phyloP scores from a whole-genome alignment of 53 echinoderm and acorn worm species.

The Crossaster papposus region DNA sequence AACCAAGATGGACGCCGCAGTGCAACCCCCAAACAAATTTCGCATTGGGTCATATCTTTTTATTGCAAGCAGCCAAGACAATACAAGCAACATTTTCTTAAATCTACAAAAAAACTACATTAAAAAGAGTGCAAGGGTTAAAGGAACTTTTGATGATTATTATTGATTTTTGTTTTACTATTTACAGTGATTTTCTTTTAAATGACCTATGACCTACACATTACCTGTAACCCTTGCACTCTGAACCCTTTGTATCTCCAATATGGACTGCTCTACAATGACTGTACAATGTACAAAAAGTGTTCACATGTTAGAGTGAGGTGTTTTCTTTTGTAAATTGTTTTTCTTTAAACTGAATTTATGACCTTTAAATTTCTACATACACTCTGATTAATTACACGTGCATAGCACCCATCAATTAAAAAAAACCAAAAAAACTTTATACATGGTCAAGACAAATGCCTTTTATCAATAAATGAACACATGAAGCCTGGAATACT shows the following conservation, averaged over 20 bases:
- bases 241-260: constrained; percentile 58
- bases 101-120: constrained; percentile 50
- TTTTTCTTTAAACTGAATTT: constrained; percentile 52
- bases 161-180: constrained; percentile 48
- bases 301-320: constrained; percentile 58
- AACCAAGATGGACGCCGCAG: background rate
- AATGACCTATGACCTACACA: constrained; percentile 57
- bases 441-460: constrained; percentile 51
- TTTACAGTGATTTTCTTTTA: constrained; percentile 43
- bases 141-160: constrained; percentile 45
- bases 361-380: constrained; percentile 63
- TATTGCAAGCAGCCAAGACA: background rate
- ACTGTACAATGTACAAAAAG: constrained; percentile 64
- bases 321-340: constrained; percentile 38
- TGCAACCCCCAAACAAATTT: background rate
- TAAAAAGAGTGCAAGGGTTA: constrained; percentile 59
- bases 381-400: constrained; percentile 65
- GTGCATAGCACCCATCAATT: constrained; percentile 66
- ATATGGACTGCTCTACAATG: constrained; percentile 58
- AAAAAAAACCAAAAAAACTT: constrained; percentile 48
- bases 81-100: constrained; percentile 50
- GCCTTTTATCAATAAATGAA: constrained; percentile 18
- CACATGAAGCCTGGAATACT: constrained; percentile 50
- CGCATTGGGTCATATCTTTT: background rate
- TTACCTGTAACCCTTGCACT: constrained; percentile 62